Percentiles rank a stretch among this genome's conserved stretches.
phyloP scores from a whole-genome alignment of 1,140 invertebrate species.

The Drosophila eugracilis region DNA sequence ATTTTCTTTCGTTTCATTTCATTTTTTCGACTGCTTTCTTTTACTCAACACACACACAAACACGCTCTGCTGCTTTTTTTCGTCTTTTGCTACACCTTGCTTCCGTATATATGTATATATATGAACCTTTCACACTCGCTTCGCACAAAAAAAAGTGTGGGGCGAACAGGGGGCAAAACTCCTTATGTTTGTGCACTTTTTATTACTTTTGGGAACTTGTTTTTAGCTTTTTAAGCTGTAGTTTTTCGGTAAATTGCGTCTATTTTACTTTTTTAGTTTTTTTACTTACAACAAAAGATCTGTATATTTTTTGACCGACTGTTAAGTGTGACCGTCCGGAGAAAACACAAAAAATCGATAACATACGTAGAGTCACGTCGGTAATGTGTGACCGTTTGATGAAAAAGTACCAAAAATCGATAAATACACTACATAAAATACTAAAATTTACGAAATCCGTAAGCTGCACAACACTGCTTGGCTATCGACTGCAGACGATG shows the following conservation, averaged over 20 bases:
- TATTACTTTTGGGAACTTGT: no score
- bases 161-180: constrained; percentile 42
- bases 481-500: not conserved
- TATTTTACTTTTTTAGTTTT: constrained; percentile 24
- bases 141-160: constrained; percentile 6
- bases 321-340: not conserved
- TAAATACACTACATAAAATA: not conserved
- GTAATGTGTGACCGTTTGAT: not conserved
- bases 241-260: constrained; percentile 54
- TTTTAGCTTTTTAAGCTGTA: no score
- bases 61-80: constrained; percentile 67
- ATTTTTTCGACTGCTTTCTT: constrained; percentile 77
- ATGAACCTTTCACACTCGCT: constrained; percentile 60
- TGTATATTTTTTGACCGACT: constrained; percentile 28
- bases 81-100: constrained; percentile 77
- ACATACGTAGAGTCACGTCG: no score
- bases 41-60: constrained; percentile 61
- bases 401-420: not conserved
- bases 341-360: not conserved
- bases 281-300: constrained; percentile 41
- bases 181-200: constrained; percentile 45
- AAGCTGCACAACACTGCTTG: no score
- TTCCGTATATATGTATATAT: constrained; percentile 59
- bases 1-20: constrained; percentile 71
- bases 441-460: not conserved